These are phyloP conservation scores for Geopemphigus sp. DNA, from an alignment of 1,140 invertebrate species.

Conservation along the genomic window DNA sequence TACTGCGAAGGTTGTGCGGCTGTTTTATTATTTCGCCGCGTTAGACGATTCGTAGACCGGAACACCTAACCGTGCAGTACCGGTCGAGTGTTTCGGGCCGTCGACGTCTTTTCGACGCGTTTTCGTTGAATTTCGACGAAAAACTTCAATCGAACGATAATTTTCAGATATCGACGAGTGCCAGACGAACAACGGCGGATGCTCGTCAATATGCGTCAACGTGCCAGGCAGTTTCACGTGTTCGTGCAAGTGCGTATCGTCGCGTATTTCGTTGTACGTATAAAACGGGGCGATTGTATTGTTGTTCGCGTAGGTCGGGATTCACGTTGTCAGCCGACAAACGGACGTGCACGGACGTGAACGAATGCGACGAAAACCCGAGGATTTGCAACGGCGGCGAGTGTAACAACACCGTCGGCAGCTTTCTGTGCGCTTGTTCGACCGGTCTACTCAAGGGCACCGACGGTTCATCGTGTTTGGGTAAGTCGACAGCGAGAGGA, in stretches of 20 bases:
- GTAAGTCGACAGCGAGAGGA: conserved; percentile 57
- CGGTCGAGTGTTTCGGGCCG: too few relatives aligned
- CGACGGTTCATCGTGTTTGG: conserved; percentile 69
- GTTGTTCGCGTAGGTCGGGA: conserved; percentile 55
- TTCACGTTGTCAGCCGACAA: conserved; percentile 57
- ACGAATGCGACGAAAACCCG: conserved; percentile 76
- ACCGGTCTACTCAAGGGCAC: conserved; percentile 69
- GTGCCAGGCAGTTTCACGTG: conserved; percentile 62
- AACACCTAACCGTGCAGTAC: too few relatives aligned
- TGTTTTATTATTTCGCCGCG: too few relatives aligned
- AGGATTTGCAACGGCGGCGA: conserved; percentile 81
- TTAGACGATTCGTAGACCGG: too few relatives aligned
- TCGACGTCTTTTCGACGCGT: too few relatives aligned
- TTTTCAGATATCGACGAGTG: conserved; percentile 73
- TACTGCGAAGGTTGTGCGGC: conserved; percentile 61
- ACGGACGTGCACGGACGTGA: conserved; percentile 62
- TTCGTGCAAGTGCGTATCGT: conserved; percentile 57
- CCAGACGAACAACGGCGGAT: conserved; percentile 62
- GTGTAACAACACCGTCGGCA: conserved; percentile 75
- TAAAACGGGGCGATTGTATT: too few relatives aligned
- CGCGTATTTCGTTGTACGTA: too few relatives aligned
- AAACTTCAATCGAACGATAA: too few relatives aligned
- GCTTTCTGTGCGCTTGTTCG: conserved; percentile 75
- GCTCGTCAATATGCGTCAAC: conserved; percentile 66
- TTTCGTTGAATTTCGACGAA: too few relatives aligned